A percentile compares a stretch with the other conserved stretches of the same genome.
Conservation (phyloP, 2,113 vertebrate species). For the Oxyura jamaicensis region DNA sequence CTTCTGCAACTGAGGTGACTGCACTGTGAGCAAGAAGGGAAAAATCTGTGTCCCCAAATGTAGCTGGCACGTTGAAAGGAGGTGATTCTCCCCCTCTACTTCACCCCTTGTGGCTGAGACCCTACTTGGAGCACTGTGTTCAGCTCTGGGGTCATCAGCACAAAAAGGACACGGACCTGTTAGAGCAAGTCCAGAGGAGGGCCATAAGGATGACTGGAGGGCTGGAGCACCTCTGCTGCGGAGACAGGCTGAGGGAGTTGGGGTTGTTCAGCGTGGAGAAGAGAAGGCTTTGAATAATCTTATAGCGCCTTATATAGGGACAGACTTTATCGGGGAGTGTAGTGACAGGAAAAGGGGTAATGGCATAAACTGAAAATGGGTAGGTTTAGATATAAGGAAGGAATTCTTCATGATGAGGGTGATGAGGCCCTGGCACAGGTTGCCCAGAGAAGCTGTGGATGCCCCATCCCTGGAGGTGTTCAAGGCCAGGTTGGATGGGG, state of each 20-base stretch:
- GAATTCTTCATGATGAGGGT: background rate
- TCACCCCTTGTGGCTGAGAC: background rate
- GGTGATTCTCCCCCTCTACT: background rate
- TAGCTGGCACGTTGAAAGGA: background rate
- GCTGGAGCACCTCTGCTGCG: background rate
- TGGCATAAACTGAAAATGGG: background rate
- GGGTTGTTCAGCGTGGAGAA: background rate
- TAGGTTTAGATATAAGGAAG: background rate
- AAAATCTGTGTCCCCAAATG: background rate
- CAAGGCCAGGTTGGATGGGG: background rate
- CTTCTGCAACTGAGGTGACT: background rate
- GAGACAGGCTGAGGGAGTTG: background rate
- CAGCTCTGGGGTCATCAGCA: background rate
- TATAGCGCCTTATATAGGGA: background rate
- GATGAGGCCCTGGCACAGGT: background rate
- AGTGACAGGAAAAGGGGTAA: background rate
- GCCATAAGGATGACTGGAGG: background rate
- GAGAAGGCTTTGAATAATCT: background rate
- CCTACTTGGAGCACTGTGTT: background rate
- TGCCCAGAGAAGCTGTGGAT: no score
- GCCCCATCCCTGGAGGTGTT: background rate
- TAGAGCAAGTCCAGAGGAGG: background rate
- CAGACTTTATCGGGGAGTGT: background rate
- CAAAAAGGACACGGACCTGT: background rate
- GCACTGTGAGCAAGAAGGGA: background rate